These are phyloP conservation scores for Pseudochirops cupreus DNA, from an alignment of 2,797 vertebrate genomes.

Conservation along the genomic window DNA sequence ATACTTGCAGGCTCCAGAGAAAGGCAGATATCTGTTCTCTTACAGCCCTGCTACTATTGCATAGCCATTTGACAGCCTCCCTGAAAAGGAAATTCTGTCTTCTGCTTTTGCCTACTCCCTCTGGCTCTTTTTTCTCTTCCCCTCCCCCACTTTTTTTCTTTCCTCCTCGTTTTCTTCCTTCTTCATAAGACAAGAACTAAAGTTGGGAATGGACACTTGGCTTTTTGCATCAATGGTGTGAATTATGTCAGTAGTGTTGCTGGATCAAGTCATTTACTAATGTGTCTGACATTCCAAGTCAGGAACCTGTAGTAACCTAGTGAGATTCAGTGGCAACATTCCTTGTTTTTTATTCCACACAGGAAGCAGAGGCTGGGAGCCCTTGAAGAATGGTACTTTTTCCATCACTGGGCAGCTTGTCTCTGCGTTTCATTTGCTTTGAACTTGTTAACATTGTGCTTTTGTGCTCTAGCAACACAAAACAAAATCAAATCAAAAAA, in stretches of 20 bases:
- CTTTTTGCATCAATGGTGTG: slow-evolving; percentile 82
- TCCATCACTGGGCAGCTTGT: slow-evolving; percentile 83
- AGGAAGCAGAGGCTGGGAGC: slow-evolving; percentile 80
- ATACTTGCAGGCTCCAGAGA: slow-evolving; percentile 92
- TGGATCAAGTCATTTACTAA: slow-evolving; percentile 78
- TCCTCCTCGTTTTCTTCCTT: slow-evolving; percentile 56
- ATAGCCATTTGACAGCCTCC: slow-evolving; percentile 97
- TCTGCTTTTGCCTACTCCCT: slow-evolving; percentile 9
- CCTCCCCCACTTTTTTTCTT: slow-evolving; percentile 51
- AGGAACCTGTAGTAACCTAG: slow-evolving; percentile 92
- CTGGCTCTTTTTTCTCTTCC: slow-evolving; percentile 63
- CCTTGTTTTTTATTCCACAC: slow-evolving; percentile 73
- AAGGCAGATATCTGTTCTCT: slow-evolving; percentile 95
- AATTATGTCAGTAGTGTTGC: slow-evolving; percentile 84
- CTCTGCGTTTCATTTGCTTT: slow-evolving; percentile 88
- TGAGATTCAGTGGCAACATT: slow-evolving; percentile 80
- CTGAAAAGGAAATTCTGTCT: slow-evolving; percentile 89
- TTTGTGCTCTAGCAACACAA: slow-evolving; percentile 51
- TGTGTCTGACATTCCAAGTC: slow-evolving; percentile 92
- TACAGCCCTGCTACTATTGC: slow-evolving; percentile 95
- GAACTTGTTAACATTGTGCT: slow-evolving; percentile 88
- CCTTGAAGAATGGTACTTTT: slow-evolving; percentile 84
- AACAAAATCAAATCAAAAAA: not conserved
- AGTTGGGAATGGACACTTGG: slow-evolving; percentile 82
- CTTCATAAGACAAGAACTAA: slow-evolving; percentile 82